Base-by-base conservation (phyloP, 2,797 vertebrate genomes). In the Austrolebias charrua region DNA sequence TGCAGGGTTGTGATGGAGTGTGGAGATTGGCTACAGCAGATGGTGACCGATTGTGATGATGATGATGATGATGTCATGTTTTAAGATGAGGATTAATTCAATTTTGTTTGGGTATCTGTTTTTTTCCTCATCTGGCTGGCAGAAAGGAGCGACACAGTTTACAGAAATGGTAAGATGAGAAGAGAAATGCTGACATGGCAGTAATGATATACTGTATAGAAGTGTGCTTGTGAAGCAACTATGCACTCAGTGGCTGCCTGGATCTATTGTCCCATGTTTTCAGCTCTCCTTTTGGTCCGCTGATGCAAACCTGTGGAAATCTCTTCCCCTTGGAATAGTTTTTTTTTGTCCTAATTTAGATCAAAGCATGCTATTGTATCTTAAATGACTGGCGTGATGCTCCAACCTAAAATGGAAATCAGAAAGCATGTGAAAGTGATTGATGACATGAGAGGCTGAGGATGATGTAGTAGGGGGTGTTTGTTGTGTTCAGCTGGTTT, bases 21-120 rank as follows among this genome's bases (percentile, higher is more conserved):
- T 68, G 47, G 60, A 62, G 73, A 82, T 69, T 55, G 73, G 55
- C 76, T 65, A 24, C 71, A 66, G 78, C 91, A 90, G 90, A 90
- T 92, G 90, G 89, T 78, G 72, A 78, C 81, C 58, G 67, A 76
- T 69, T 74, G 74, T 83, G 74, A 87, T 82, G 62, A 20, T 28
- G 74, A 87, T 82, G 62, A 20, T 28, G 43, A 66, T 78, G 77
- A 86, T 78, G 76, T 79, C 70, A 70, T 54, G 12, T 59, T 65
- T 82, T 83, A 79, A 81, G 54, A 67, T 2, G 16, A 50, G 60
- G 72, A 85, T 76, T 78, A 73, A 71, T 76, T 79, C 5, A 50
- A 16, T 75, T 78, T 47, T 55, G 46, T 67, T 63, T 59, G 60
- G n/a, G 51, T 49, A 59, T 31, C 52, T 69, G 16, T 31, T 33